These are phyloP conservation scores for Dolichopus griseipennis DNA, from an alignment of 2,888 invertebrate genomes.

Conservation along the genomic window DNA sequence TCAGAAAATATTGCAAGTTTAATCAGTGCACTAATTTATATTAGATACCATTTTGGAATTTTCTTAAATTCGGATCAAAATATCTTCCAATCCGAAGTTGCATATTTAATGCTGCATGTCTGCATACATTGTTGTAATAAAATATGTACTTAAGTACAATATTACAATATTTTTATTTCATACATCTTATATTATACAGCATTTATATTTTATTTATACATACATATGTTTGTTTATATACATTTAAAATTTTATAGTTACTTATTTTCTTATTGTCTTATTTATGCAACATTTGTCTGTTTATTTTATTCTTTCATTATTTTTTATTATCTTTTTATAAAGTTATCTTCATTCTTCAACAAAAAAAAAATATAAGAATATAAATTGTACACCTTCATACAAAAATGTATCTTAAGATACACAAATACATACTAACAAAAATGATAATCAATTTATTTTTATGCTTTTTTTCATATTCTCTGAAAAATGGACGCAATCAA, in stretches of 20 bases:
- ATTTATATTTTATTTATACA: too few relatives aligned
- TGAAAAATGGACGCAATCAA: constrained; percentile 4
- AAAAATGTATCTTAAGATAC: too few relatives aligned
- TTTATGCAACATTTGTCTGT: background rate
- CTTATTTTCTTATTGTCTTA: background rate
- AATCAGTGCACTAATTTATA: too few relatives aligned
- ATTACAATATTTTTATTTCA: background rate
- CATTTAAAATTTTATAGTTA: background rate
- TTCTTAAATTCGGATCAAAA: too few relatives aligned
- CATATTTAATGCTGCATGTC: too few relatives aligned
- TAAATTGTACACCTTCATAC: too few relatives aligned
- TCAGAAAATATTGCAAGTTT: too few relatives aligned
- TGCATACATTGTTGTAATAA: too few relatives aligned
- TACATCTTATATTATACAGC: background rate
- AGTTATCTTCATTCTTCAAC: background rate
- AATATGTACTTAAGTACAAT: background rate
- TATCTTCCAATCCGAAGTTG: too few relatives aligned
- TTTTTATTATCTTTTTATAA: background rate
- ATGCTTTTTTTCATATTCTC: background rate
- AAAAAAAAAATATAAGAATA: too few relatives aligned
- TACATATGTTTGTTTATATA: background rate
- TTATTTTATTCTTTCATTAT: background rate
- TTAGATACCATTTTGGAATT: too few relatives aligned
- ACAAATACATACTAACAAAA: too few relatives aligned
- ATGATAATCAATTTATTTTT: background rate